Evolutionary conservation across 2,113 vertebrate genomes (phyloP), one percentile per base, ranked within the genome.

Genomic region (Platycercus adscitus): DNA sequence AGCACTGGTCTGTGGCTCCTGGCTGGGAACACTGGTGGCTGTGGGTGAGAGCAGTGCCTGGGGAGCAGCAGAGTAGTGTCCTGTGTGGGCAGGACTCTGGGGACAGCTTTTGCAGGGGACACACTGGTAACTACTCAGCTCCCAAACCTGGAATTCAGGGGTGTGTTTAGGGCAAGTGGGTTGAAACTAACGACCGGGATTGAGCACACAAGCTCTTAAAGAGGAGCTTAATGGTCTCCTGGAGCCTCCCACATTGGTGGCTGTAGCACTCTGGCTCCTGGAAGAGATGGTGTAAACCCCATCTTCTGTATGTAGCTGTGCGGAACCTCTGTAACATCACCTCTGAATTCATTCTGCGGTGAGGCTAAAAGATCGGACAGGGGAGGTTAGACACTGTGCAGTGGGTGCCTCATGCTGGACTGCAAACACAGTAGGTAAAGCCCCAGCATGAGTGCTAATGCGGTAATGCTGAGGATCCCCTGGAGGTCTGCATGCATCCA

Each of bases 201-300:
- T 0, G 2, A 63, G 21, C 63, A 60, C 28, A 43, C 13, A n/a
- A 72, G 18, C 29, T 53, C 37, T 69, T 8, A 7, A 24, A 15
- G 47, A 72, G 39, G 24, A 80, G 28, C 5, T 43, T 31, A 15
- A 13, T 4, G 16, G 5, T 43, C 7, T 65, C 35, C 53, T 49
- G 46, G 44, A 81, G 33, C 23, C 15, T 50, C 33, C 11, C 0
- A 0, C 1, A 4, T 9, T 5, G 4, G 25, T 64, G 44, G 50
- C 46, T 71, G 50, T 39, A 37, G 37, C 18, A 31, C 12, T 14
- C 21, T 64, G 73, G 28, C 47, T 73, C 72, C 31, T 26, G 29
- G 39, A 83, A 16, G 46, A 64, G 15, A 16, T 11, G 26, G 17
- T 65, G 17, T 31, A 23, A 66, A 66, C 37, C 14, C 23, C 37